Percentiles rank a stretch among this genome's conserved stretches.
These are phyloP conservation scores for Thereva unica DNA, from an alignment of 2,888 invertebrate genomes.

Conservation along the genomic window DNA sequence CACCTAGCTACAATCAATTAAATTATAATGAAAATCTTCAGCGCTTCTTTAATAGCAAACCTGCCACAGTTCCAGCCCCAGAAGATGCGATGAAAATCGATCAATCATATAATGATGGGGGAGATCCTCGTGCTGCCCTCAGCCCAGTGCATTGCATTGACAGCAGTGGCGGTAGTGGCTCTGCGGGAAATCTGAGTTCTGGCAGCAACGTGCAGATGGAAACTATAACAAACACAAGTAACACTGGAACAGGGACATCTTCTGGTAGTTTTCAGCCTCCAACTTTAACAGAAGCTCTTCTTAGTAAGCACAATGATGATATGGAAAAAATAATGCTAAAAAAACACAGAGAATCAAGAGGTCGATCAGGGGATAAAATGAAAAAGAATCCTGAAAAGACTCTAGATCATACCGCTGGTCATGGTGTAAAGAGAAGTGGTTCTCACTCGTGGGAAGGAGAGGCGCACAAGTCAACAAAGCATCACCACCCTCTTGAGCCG, in stretches of 20 bases:
- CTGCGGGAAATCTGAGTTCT: constrained; percentile 65
- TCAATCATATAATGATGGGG: constrained; percentile 55
- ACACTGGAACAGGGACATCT: constrained; percentile 56
- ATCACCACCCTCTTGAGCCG: constrained; percentile 55
- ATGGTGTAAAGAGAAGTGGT: constrained; percentile 67
- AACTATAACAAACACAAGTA: constrained; percentile 60
- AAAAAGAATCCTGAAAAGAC: constrained; percentile 53
- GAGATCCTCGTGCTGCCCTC: constrained; percentile 40
- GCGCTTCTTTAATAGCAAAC: constrained; percentile 70
- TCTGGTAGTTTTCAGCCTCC: constrained; percentile 59
- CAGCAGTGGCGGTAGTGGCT: constrained; percentile 66
- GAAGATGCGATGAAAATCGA: constrained; percentile 60
- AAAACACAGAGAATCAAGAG: constrained; percentile 67
- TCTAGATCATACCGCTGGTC: constrained; percentile 55
- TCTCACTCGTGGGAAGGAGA: constrained; percentile 67
- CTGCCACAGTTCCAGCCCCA: constrained; percentile 62
- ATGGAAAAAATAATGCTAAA: constrained; percentile 82
- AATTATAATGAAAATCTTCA: constrained; percentile 84
- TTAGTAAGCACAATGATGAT: constrained; percentile 75
- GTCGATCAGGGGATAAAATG: constrained; percentile 58
- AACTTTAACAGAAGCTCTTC: constrained; percentile 65
- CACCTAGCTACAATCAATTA: constrained; percentile 81
- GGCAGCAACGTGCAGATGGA: constrained; percentile 64
- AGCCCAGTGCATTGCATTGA: constrained; percentile 56
- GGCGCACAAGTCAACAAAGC: constrained; percentile 62